These are phyloP conservation scores for Hyposmocoma kahamanoa DNA, from an alignment of 1,140 invertebrate genomes.

Conservation along the genomic window DNA sequence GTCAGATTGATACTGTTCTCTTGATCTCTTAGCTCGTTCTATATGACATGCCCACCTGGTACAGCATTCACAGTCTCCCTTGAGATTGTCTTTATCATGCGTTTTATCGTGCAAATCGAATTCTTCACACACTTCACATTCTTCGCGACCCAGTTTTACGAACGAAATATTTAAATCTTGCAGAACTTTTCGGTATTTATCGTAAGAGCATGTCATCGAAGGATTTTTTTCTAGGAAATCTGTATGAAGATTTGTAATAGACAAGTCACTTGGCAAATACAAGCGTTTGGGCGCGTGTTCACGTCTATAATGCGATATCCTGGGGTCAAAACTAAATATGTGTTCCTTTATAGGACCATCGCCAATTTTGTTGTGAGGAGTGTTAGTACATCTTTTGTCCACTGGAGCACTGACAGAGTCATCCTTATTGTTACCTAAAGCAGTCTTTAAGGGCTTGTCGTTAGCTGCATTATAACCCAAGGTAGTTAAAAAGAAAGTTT, in stretches of 20 bases:
- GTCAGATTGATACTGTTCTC: background rate
- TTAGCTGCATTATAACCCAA: too few relatives aligned
- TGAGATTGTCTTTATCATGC: background rate
- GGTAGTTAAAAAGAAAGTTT: too few relatives aligned
- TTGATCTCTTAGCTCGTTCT: background rate
- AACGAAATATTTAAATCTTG: background rate
- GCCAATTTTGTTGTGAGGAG: too few relatives aligned
- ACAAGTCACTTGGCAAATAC: conserved; percentile 1
- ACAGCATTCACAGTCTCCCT: background rate
- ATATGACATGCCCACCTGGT: background rate
- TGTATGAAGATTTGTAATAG: background rate
- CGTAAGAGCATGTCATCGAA: background rate
- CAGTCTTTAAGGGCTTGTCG: too few relatives aligned
- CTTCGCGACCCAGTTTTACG: background rate
- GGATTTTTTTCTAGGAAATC: too few relatives aligned
- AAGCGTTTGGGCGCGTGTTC: background rate
- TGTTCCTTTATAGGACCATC: background rate
- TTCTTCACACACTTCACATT: background rate
- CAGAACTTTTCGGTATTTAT: background rate
- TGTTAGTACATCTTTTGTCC: too few relatives aligned
- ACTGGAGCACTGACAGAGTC: too few relatives aligned
- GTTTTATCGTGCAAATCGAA: background rate
- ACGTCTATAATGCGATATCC: background rate
- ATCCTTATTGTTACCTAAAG: too few relatives aligned
- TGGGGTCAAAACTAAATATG: background rate